Evolutionary conservation across 2,113 vertebrate species (phyloP).

Genomic region (Pholis gunnellus): DNA sequence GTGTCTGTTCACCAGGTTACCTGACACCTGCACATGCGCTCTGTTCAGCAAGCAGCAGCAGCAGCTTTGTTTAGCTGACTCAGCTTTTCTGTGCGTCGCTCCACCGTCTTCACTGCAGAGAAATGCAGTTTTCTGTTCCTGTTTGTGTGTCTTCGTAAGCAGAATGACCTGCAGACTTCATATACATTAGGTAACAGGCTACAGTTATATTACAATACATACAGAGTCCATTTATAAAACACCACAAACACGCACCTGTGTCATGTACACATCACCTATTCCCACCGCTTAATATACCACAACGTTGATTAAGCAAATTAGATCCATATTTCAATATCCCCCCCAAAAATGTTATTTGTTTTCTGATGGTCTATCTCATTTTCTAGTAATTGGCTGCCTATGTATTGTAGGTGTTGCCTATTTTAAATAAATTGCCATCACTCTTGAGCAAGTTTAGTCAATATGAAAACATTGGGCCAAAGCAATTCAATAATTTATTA

Average conservation of each 20-base stretch:
- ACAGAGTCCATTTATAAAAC: background rate
- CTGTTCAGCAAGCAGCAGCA: background rate
- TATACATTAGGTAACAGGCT: too few species aligned
- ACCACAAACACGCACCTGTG: background rate
- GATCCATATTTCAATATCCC: background rate
- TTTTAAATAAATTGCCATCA: background rate
- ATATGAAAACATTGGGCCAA: background rate
- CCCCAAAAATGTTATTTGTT: background rate
- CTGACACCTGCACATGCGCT: conserved; percentile 50
- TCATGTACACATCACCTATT: background rate
- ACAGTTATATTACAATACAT: too few species aligned
- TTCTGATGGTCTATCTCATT: background rate
- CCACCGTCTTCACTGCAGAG: background rate
- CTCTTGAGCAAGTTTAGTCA: background rate
- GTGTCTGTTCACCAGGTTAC: conserved; percentile 10
- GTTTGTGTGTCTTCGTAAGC: background rate
- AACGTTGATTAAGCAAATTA: background rate
- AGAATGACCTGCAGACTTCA: background rate
- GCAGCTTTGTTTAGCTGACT: background rate
- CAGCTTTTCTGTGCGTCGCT: background rate
- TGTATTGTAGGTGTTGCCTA: background rate
- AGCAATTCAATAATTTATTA: background rate
- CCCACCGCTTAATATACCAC: too few species aligned
- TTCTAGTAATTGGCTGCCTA: background rate
- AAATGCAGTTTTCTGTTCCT: background rate